A percentile compares a stretch with the other conserved stretches of the same genome.
phyloP scores from a whole-genome alignment of 64 coral and sea anemone genomes.

The Acropora yongei region DNA sequence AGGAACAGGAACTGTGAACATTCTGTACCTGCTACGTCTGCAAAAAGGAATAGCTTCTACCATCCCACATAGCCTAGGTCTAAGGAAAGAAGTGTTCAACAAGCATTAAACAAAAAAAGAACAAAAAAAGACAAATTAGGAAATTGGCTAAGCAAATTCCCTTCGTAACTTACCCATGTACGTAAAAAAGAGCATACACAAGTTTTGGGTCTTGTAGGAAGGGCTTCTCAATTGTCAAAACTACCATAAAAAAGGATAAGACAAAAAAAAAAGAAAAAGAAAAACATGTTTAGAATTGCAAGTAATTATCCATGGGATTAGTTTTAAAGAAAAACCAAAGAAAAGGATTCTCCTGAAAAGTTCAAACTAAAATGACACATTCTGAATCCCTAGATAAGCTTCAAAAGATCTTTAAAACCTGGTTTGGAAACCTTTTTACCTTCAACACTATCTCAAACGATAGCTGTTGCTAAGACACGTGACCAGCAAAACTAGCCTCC shows the following conservation, averaged over 20 bases:
- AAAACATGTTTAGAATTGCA: neutral
- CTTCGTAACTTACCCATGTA: conserved; percentile 77
- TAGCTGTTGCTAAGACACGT: too few species aligned
- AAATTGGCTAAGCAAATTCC: neutral
- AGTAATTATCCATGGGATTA: neutral
- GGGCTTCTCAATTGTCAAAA: conserved; percentile 68
- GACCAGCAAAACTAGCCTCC: too few species aligned
- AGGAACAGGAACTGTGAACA: too few species aligned
- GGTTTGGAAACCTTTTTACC: too few species aligned
- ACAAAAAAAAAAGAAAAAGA: neutral
- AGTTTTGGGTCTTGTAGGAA: conserved; percentile 89
- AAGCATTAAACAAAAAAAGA: neutral
- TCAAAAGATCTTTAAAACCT: too few species aligned
- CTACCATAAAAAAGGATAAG: conserved; percentile 44
- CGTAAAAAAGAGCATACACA: conserved; percentile 89
- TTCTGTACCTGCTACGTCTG: conserved; percentile 80
- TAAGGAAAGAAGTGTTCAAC: conserved; percentile 11
- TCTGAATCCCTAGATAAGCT: too few species aligned
- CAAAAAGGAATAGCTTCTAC: conserved; percentile 88
- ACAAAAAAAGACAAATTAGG: neutral
- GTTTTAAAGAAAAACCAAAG: too few species aligned
- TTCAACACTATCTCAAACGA: too few species aligned
- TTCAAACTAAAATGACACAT: too few species aligned
- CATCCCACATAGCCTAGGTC: conserved; percentile 84
- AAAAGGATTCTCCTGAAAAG: too few species aligned